phyloP scores from a whole-genome alignment of 2,888 invertebrate species.

The Xylota segnis region DNA sequence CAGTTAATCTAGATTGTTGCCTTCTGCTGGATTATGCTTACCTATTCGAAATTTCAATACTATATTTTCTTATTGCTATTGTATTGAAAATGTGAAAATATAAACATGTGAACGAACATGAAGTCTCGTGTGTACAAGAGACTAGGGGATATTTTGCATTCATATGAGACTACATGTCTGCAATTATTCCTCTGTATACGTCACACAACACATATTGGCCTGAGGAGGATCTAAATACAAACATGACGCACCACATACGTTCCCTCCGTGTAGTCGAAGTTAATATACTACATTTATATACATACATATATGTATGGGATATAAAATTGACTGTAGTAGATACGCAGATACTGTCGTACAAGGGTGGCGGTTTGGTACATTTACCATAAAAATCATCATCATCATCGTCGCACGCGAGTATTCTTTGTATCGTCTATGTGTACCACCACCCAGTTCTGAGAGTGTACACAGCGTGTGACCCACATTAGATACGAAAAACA shows the following conservation, averaged over 20 bases:
- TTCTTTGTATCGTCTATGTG: conserved; percentile 14
- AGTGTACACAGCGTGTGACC: conserved; percentile 9
- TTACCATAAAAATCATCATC: conserved; percentile 25
- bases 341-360: conserved; percentile 7
- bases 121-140: conserved; percentile 39
- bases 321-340: conserved; percentile 34
- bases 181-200: conserved; percentile 62
- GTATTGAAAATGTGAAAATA: conserved; percentile 50
- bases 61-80: conserved; percentile 66
- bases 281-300: too few species aligned
- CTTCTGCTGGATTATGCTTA: conserved; percentile 56
- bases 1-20: conserved; percentile 13
- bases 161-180: conserved; percentile 64
- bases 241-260: conserved; percentile 64
- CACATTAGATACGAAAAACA: conserved; percentile 9
- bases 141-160: conserved; percentile 53
- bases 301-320: conserved; percentile 6
- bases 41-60: conserved; percentile 72
- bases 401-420: conserved; percentile 9
- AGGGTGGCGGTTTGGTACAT: neutral
- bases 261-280: conserved; percentile 15
- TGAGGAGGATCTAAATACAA: conserved; percentile 53
- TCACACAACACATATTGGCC: conserved; percentile 43
- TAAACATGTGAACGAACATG: conserved; percentile 54
- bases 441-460: neutral